phyloP scores from a whole-genome alignment of 2,797 vertebrate species.

The Sebastes melanostomus region DNA sequence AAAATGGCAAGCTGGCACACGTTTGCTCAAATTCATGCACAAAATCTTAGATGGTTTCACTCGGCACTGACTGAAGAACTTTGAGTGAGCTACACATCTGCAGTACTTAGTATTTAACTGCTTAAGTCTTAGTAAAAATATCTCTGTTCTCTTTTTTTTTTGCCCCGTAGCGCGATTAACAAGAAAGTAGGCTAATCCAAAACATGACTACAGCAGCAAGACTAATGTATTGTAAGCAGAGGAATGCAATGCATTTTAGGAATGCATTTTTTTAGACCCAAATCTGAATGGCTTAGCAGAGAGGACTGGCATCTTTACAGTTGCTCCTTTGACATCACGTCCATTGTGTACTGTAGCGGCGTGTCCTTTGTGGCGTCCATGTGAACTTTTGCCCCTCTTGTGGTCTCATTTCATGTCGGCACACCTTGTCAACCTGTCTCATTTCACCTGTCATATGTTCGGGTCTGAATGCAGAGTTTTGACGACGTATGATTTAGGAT shows the following conservation, averaged over 20 bases:
- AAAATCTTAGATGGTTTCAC: neutral
- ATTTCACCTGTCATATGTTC: neutral
- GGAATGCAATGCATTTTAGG: conserved; percentile 65
- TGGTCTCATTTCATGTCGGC: conserved; percentile 26
- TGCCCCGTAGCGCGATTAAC: conserved; percentile 14
- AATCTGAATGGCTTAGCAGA: conserved; percentile 33
- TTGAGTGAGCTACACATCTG: conserved; percentile 4
- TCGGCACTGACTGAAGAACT: neutral
- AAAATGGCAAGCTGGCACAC: neutral
- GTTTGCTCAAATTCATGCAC: neutral
- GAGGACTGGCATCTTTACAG: conserved; percentile 36
- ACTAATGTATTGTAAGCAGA: conserved; percentile 53
- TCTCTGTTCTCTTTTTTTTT: conserved; percentile 29
- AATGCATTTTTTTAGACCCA: conserved; percentile 41
- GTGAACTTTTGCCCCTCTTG: conserved; percentile 12
- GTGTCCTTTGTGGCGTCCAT: conserved; percentile 1
- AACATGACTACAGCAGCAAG: conserved; percentile 50
- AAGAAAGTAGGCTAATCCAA: conserved; percentile 66
- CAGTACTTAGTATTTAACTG: neutral
- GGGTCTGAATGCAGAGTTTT: conserved; percentile 22
- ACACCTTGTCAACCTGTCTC: conserved; percentile 26
- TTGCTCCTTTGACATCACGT: conserved; percentile 26
- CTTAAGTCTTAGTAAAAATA: conserved; percentile 16
- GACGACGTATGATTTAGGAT: conserved; percentile 48
- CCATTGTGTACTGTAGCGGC: neutral